Evolutionary conservation across 2,113 vertebrate genomes (phyloP).

Genomic region (Megaceryle torquata): DNA sequence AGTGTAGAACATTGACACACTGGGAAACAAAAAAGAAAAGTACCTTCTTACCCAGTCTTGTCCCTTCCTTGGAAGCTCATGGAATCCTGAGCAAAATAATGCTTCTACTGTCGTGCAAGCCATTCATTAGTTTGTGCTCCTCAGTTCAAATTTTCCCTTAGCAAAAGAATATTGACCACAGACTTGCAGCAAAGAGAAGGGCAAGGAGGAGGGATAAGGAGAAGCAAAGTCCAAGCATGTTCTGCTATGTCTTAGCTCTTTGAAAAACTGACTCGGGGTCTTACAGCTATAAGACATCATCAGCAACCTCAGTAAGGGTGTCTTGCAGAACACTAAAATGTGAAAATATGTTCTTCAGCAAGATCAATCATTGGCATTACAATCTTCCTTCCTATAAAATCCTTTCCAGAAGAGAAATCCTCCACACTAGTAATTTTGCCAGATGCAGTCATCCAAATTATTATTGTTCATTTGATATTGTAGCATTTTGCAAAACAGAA

Average conservation of each 20-base stretch:
- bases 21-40: not conserved
- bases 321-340: not conserved
- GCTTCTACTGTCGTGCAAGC: not conserved
- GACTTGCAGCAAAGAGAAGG: not conserved
- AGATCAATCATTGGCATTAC: not conserved
- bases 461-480: not conserved
- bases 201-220: not conserved
- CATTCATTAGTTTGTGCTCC: not conserved
- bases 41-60: not conserved
- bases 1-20: not conserved
- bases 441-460: not conserved
- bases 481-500: not conserved
- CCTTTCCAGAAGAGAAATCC: not conserved
- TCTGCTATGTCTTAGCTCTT: not conserved
- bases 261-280: not conserved
- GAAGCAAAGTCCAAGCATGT: not conserved
- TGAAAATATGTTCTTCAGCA: not conserved
- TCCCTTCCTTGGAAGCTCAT: not conserved
- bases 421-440: not conserved
- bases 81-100: not conserved
- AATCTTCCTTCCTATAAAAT: not conserved
- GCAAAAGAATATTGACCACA: not conserved
- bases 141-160: not conserved
- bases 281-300: not conserved
- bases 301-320: not conserved